These are phyloP conservation scores for Gryllus bimaculatus DNA, from an alignment of 1,140 invertebrate species.

Conservation along the genomic window DNA sequence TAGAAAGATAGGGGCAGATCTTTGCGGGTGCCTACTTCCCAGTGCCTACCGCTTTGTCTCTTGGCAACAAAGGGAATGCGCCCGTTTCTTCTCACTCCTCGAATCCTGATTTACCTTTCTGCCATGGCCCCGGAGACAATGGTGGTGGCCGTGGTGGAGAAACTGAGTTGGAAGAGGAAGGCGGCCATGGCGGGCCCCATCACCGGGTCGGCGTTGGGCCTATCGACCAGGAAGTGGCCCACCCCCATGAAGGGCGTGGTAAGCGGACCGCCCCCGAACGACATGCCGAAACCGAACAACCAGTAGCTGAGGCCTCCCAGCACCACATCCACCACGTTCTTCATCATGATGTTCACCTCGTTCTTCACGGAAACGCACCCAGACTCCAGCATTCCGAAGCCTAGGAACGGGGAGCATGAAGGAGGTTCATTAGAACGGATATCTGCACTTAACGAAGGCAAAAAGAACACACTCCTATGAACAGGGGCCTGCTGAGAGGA, in stretches of 20 bases:
- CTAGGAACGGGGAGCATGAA: slow-evolving; percentile 33
- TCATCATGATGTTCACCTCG: slow-evolving; percentile 97
- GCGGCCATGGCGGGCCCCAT: slow-evolving; percentile 73
- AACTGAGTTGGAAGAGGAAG: slow-evolving; percentile 79
- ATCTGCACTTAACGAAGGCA: too few species aligned
- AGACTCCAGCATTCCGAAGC: slow-evolving; percentile 85
- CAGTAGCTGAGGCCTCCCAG: slow-evolving; percentile 88
- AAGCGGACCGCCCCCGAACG: slow-evolving; percentile 62
- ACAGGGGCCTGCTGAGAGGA: too few species aligned
- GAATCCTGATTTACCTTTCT: slow-evolving; percentile 49
- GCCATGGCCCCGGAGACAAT: slow-evolving; percentile 88
- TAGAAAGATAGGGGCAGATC: too few species aligned
- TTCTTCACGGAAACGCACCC: slow-evolving; percentile 89
- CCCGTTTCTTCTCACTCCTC: too few species aligned
- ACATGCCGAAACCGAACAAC: slow-evolving; percentile 88
- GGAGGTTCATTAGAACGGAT: too few species aligned
- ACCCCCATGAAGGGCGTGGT: slow-evolving; percentile 66
- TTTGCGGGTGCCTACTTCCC: too few species aligned
- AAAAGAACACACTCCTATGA: too few species aligned
- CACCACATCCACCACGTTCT: slow-evolving; percentile 86
- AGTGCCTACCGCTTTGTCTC: too few species aligned
- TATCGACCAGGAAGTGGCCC: slow-evolving; percentile 60
- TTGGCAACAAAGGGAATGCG: too few species aligned
- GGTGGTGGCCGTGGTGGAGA: slow-evolving; percentile 84
- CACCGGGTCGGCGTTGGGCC: slow-evolving; percentile 50